Evolutionary conservation across 2,888 invertebrate species (phyloP), one percentile per base, ranked within the genome.

Genomic region (Neria commutata): DNA sequence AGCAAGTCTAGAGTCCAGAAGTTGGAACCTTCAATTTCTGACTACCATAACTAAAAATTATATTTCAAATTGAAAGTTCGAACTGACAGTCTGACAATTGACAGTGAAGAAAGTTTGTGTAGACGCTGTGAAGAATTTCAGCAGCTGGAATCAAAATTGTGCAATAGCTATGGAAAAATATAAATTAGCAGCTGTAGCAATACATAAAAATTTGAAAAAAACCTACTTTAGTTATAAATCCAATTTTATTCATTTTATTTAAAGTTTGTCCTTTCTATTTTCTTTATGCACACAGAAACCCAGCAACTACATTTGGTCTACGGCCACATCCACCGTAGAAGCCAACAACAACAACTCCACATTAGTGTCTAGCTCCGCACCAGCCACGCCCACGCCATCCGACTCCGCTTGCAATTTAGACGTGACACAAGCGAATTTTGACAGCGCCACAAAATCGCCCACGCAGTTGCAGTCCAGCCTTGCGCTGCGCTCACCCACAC

Each of bases 261-360:
- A n/a, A 29, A 53, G n/a, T 34, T 34, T 21, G 40, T 24, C 23
- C 21, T 54, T 47, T 49, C 11, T 37, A 29, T 56, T 19, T 58
- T 60, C 14, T 26, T 29, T 37, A 16, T 56, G 21, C 81, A 87
- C 87, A 25, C 86, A 89, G 89, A 89, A 89, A 84, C 85, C 86
- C 60, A 84, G 85, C 75, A 86, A 85, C 77, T 86, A 86, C 73
- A 84, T 85, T 70, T 86, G 86, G 86, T 85, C 85, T 10, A 53
- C 56, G 57, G 58, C 62, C 66, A 60, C 58, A 64, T 67, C 42
- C 66, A 67, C 52, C 61, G 60, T 34, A 63, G 55, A 53, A 59
- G 59, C 16, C 58, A 67, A 60, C 64, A 17, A 42, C 25, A 48
- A 48, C n/a, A 29, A 25, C 25, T 56, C 67, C 61, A 64, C 63